Evolutionary conservation across 1,140 invertebrate genomes (phyloP).

Genomic region (Drosophila sulfurigaster): DNA sequence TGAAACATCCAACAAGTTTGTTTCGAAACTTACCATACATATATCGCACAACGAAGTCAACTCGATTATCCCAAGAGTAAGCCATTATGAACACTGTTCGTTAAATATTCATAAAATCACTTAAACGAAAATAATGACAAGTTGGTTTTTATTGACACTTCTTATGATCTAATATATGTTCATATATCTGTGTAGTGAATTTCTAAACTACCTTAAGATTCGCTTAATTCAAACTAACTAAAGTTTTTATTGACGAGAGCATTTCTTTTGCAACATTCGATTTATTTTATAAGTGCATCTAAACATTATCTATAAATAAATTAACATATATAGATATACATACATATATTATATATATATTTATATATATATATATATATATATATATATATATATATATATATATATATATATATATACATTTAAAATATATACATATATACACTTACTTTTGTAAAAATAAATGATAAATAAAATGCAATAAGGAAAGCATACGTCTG

Average conservation of each 20-base stretch:
- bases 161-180: slow-evolving; percentile 28
- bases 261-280: slow-evolving; percentile 71
- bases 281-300: slow-evolving; percentile 70
- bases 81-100: slow-evolving; percentile 68
- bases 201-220: slow-evolving; percentile 66
- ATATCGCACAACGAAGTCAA: slow-evolving; percentile 91
- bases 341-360: slow-evolving; percentile 29
- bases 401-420: slow-evolving; percentile 24
- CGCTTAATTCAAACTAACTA: slow-evolving; percentile 76
- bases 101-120: slow-evolving; percentile 59
- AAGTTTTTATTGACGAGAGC: slow-evolving; percentile 56
- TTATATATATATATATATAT: slow-evolving; percentile 34
- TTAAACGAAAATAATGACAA: slow-evolving; percentile 36
- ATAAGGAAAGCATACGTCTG: slow-evolving; percentile 28
- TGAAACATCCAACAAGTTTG: no score
- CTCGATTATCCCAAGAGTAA: slow-evolving; percentile 92
- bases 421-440: slow-evolving; percentile 21
- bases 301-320: slow-evolving; percentile 63
- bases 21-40: slow-evolving; percentile 89
- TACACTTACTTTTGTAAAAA: slow-evolving; percentile 33
- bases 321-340: slow-evolving; percentile 23
- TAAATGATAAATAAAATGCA: slow-evolving; percentile 44
- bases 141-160: slow-evolving; percentile 30
- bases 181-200: slow-evolving; percentile 7
- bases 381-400: slow-evolving; percentile 34